Evolutionary conservation across 1,140 invertebrate genomes (phyloP), one percentile per base, ranked within the genome.

Genomic region (Papilio machaon): DNA sequence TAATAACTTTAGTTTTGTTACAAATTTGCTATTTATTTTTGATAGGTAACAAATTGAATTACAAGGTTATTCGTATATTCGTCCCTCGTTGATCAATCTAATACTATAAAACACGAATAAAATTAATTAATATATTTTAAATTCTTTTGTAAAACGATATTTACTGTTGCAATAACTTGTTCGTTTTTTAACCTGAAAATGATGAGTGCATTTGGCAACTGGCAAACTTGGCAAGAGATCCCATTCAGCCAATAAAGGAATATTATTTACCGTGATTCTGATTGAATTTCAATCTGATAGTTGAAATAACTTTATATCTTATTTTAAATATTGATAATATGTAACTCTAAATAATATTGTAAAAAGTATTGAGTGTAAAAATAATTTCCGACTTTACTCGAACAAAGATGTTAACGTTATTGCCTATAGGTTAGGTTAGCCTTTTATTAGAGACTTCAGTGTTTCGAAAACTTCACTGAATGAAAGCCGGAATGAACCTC

Each of bases 171-270:
- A 70, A 70, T 70, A 70, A 35, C 64, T 70, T 70, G 13, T 70
- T 64, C 30, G 6, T 52, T 67, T 67, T 67, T 70, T 70, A 70
- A 70, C 30, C 30, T 35, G 30, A 19, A 70, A 70, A 70, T 70
- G 64, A 70, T 70, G 64, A 70, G 64, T 70, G 30, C 30, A 70
- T 70, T 70, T 70, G 64, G 64, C 64, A 70, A 70, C 64, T 70
- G 15, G 64, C 30, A 70, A 70, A 70, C 64, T 70, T 70, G 64
- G 64, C 64, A 70, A 70, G 30, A 17, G 10, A 70, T 70, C 30
- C 64, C 30, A 10, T 30, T 35, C 30, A 6, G 30, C 64, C 64
- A 70, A 70, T 70, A 70, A 70, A 70, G 13, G 30, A 70, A 35
- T 70, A 70, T 70, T 70, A 70, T 70, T 35, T 35, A 70, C 64